Percentiles rank a stretch among this genome's conserved stretches.
Evolutionary conservation across 2,888 invertebrate genomes (phyloP).

Genomic region (Agriotes lineatus): DNA sequence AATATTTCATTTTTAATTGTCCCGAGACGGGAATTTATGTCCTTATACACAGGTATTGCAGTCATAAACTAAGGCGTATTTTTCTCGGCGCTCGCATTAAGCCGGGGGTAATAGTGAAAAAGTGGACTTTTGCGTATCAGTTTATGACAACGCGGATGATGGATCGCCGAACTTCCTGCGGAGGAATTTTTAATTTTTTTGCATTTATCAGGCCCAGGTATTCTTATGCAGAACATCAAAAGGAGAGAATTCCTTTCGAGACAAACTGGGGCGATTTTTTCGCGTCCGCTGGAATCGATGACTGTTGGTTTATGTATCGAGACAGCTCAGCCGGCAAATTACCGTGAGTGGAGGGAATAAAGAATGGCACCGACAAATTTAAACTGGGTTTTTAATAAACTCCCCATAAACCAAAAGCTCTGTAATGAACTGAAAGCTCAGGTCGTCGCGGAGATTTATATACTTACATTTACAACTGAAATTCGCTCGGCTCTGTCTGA

Average conservation of each 20-base stretch:
- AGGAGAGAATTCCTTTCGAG: not conserved
- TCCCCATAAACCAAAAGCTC: slow-evolving; percentile 36
- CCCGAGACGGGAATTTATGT: slow-evolving; percentile 23
- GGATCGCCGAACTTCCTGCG: slow-evolving; percentile 11
- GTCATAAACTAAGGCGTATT: slow-evolving; percentile 11
- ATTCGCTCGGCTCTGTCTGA: slow-evolving; percentile 32
- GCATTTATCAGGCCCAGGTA: slow-evolving; percentile 15
- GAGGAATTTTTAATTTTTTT: slow-evolving; percentile 31
- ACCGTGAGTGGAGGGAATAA: slow-evolving; percentile 10
- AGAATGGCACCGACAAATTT: slow-evolving; percentile 35
- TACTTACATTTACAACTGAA: slow-evolving; percentile 40
- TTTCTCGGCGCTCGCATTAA: slow-evolving; percentile 15
- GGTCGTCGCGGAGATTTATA: slow-evolving; percentile 38
- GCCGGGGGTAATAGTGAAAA: slow-evolving; percentile 28
- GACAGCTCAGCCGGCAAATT: slow-evolving; percentile 16
- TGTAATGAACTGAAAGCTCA: slow-evolving; percentile 41
- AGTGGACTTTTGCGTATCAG: slow-evolving; percentile 31
- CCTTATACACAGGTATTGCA: slow-evolving; percentile 17
- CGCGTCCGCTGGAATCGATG: slow-evolving; percentile 7
- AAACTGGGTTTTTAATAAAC: slow-evolving; percentile 41
- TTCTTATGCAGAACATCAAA: not conserved
- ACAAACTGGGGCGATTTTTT: not conserved
- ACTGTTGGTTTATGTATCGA: slow-evolving; percentile 21
- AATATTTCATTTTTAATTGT: slow-evolving; percentile 37
- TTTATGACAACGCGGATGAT: slow-evolving; percentile 35